Evolutionary conservation across 2,113 vertebrate genomes (phyloP).

Genomic region (Ondatra zibethicus): DNA sequence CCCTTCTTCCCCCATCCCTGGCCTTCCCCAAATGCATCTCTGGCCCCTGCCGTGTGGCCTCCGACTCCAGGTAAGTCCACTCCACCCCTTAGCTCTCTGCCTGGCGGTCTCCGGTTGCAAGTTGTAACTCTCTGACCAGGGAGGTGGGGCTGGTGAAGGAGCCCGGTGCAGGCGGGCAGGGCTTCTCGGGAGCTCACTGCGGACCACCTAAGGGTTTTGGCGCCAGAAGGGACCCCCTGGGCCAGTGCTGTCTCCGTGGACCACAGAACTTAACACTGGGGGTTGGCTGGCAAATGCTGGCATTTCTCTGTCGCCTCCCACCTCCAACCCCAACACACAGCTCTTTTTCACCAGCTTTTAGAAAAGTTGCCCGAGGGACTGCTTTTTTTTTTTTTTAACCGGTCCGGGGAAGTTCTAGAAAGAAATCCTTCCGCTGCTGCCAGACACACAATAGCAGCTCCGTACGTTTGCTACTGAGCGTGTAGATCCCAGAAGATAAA

Average conservation of each 20-base stretch:
- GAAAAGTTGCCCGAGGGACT: background rate
- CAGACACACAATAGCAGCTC: background rate
- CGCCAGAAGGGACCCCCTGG: background rate
- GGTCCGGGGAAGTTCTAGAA: background rate
- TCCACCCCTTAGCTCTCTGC: background rate
- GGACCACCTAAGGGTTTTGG: background rate
- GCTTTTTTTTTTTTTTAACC: background rate
- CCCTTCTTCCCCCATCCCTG: background rate
- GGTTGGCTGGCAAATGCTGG: background rate
- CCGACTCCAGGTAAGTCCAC: slow-evolving; percentile 43
- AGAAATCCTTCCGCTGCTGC: slow-evolving; percentile 31
- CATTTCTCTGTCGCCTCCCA: background rate
- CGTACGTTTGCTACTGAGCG: background rate
- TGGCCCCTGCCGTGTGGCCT: background rate
- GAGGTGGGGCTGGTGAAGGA: slow-evolving; percentile 22
- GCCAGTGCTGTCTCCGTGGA: background rate
- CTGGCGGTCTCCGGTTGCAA: slow-evolving; percentile 68
- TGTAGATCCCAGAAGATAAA: background rate
- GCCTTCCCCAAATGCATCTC: background rate
- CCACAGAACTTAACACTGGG: background rate
- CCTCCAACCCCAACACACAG: background rate
- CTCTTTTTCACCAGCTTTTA: slow-evolving; percentile 6
- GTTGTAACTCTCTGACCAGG: background rate
- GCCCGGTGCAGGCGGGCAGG: background rate
- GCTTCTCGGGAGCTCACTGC: background rate